Evolutionary conservation across 2,113 vertebrate species (phyloP).

Genomic region (Seriola aureovittata): DNA sequence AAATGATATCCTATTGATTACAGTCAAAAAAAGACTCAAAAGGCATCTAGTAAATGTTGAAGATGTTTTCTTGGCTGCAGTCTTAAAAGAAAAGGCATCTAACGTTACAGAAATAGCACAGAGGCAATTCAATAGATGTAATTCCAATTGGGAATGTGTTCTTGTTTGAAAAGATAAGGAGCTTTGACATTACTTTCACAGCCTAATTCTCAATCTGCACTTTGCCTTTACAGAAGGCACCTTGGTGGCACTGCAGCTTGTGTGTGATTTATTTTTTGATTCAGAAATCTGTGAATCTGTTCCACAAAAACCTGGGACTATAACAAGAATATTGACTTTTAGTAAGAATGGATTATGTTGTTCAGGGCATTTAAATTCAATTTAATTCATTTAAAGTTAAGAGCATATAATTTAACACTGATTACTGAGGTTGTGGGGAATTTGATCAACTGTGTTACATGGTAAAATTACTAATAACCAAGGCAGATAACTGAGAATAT

Average conservation of each 20-base stretch:
- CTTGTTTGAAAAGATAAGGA: conserved; percentile 14
- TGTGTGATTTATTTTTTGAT: conserved; percentile 49
- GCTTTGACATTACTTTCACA: conserved; percentile 32
- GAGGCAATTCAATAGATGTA: conserved; percentile 34
- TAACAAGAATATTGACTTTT: conserved; percentile 31
- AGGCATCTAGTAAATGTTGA: conserved; percentile 23
- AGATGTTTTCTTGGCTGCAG: conserved; percentile 37
- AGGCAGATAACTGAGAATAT: conserved; percentile 29
- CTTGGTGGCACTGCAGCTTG: conserved; percentile 78
- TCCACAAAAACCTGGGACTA: conserved; percentile 52
- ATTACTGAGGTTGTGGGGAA: conserved; percentile 60
- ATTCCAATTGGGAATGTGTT: conserved; percentile 34
- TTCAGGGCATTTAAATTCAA: conserved; percentile 73
- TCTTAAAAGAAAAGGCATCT: conserved; percentile 35
- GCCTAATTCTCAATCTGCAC: conserved; percentile 66
- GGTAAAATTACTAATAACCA: conserved; percentile 29
- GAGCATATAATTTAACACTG: conserved; percentile 57
- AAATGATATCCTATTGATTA: conserved; percentile 58
- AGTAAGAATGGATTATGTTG: conserved; percentile 24
- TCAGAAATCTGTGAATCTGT: conserved; percentile 76
- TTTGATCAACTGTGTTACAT: conserved; percentile 33
- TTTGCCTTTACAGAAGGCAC: conserved; percentile 70
- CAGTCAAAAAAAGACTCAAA: conserved; percentile 24
- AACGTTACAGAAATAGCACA: conserved; percentile 10
- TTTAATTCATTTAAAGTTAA: conserved; percentile 20